Evolutionary conservation across 2,888 invertebrate genomes (phyloP).

Genomic region (Zhengitettix transpicula): DNA sequence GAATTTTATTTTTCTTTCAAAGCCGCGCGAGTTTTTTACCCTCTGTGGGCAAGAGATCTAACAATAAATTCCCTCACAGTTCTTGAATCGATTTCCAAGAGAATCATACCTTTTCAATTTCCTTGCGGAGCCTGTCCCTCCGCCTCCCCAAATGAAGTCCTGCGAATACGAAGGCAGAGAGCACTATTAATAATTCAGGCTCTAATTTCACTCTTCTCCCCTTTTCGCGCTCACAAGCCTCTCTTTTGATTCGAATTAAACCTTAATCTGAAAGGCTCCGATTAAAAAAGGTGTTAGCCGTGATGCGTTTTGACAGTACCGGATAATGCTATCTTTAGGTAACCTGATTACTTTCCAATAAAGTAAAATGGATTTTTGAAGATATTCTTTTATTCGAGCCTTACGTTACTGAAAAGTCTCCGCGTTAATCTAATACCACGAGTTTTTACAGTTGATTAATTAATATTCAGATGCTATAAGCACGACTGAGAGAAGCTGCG

Average conservation of each 20-base stretch:
- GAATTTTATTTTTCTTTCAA: too few relatives aligned
- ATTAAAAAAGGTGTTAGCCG: not conserved
- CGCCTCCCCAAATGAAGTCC: not conserved
- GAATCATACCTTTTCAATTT: too few relatives aligned
- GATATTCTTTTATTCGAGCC: not conserved
- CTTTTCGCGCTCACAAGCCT: not conserved
- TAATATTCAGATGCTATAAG: not conserved
- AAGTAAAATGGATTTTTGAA: constrained; percentile 1
- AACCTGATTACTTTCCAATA: constrained; percentile 1
- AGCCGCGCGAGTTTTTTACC: too few relatives aligned
- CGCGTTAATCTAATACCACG: not conserved
- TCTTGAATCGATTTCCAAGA: too few relatives aligned
- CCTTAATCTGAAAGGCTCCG: constrained; percentile 1
- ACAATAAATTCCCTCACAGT: too few relatives aligned
- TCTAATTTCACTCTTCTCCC: not conserved
- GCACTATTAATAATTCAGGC: not conserved
- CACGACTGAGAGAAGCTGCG: too few relatives aligned
- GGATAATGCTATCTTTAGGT: not conserved
- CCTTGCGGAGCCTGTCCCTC: too few relatives aligned
- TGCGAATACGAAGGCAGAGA: too few relatives aligned
- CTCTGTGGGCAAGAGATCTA: too few relatives aligned
- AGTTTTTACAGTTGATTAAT: not conserved
- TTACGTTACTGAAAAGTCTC: not conserved
- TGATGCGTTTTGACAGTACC: constrained; percentile 1
- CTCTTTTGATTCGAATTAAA: constrained; percentile 2